Evolutionary conservation across 2,888 invertebrate species (phyloP).

Genomic region (Conops quadrifasciatus): DNA sequence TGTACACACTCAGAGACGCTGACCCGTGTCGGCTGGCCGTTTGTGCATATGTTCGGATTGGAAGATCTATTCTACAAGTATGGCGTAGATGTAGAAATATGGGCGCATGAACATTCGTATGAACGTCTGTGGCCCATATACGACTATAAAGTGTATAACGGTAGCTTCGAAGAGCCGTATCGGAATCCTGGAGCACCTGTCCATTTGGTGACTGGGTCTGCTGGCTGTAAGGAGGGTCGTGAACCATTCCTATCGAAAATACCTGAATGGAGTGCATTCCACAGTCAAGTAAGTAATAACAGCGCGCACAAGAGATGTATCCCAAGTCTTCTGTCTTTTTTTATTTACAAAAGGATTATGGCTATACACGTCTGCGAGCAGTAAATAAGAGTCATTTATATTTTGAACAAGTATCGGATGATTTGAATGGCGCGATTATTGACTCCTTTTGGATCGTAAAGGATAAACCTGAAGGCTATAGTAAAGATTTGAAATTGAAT

Average conservation of each 20-base stretch:
- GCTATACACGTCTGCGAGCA: constrained; percentile 85
- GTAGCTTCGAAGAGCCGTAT: constrained; percentile 67
- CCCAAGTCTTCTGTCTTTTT: not conserved
- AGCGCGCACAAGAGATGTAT: not conserved
- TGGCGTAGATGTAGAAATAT: constrained; percentile 92
- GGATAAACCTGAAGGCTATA: constrained; percentile 59
- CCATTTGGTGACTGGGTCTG: constrained; percentile 89
- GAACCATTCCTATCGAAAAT: constrained; percentile 73
- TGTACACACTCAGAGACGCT: constrained; percentile 73
- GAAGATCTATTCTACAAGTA: constrained; percentile 87
- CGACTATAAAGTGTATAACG: constrained; percentile 78
- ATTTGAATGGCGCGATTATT: constrained; percentile 73
- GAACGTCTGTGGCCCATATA: constrained; percentile 96
- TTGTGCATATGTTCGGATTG: constrained; percentile 74
- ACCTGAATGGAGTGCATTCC: constrained; percentile 84
- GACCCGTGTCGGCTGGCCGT: constrained; percentile 74
- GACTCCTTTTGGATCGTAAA: constrained; percentile 77
- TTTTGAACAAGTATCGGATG: constrained; percentile 87
- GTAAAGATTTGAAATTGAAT: not conserved
- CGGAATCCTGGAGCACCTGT: constrained; percentile 81
- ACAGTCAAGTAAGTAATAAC: constrained; percentile 67
- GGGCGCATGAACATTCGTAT: constrained; percentile 99
- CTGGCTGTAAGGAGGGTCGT: constrained; percentile 86
- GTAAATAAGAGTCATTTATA: constrained; percentile 86
- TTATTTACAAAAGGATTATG: constrained; percentile 75